Conservation (phyloP, 2,888 invertebrate genomes). For the Willowsia nigromaculata region DNA sequence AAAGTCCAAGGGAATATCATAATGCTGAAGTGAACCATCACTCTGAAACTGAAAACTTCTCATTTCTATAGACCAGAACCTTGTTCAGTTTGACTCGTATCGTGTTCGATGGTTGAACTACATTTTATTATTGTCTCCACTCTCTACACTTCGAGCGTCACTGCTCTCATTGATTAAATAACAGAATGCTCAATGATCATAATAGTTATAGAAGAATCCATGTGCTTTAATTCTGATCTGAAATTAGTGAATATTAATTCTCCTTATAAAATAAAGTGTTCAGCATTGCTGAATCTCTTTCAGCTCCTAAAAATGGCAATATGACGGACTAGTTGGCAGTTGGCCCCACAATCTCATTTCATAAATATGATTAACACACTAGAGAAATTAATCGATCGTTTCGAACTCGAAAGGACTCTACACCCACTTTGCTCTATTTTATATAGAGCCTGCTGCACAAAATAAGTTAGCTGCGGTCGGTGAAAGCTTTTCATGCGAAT, state of each 20-base stretch:
- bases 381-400: conserved; percentile 25
- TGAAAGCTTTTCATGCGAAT: too few relatives aligned
- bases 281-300: neutral
- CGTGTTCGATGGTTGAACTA: too few relatives aligned
- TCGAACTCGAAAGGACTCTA: neutral
- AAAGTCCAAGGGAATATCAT: too few relatives aligned
- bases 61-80: too few relatives aligned
- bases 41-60: too few relatives aligned
- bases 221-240: neutral
- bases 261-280: too few relatives aligned
- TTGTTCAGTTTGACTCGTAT: too few relatives aligned
- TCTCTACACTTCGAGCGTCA: neutral
- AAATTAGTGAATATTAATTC: neutral
- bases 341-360: neutral
- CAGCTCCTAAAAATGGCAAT: neutral
- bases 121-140: too few relatives aligned
- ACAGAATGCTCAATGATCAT: neutral
- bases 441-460: neutral
- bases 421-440: neutral
- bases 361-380: conserved; percentile 25
- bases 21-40: too few relatives aligned
- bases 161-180: neutral
- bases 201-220: neutral
- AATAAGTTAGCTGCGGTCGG: neutral
- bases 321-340: neutral